Evolutionary conservation across 2,888 invertebrate genomes (phyloP).

Genomic region (Papilio elwesi): DNA sequence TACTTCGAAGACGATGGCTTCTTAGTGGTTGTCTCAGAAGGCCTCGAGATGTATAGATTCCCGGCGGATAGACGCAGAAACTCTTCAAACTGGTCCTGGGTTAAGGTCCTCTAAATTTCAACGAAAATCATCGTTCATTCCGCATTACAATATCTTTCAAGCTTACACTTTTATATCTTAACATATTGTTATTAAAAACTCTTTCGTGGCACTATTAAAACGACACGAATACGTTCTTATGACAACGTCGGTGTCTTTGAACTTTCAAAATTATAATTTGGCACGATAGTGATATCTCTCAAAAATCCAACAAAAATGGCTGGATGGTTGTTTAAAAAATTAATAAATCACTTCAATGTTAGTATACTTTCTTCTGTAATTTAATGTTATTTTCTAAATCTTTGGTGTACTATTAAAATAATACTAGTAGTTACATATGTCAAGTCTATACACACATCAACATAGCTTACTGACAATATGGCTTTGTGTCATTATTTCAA

Average conservation of each 20-base stretch:
- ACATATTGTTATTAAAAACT: constrained; percentile 30
- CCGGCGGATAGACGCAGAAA: constrained; percentile 85
- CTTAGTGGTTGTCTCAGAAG: constrained; percentile 86
- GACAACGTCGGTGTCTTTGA: constrained; percentile 37
- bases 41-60: constrained; percentile 86
- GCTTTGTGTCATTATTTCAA: constrained; percentile 47
- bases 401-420: background rate
- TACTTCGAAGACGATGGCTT: constrained; percentile 85
- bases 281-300: constrained; percentile 26
- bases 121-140: constrained; percentile 73
- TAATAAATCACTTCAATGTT: constrained; percentile 59
- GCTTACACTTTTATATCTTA: constrained; percentile 32
- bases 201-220: constrained; percentile 30
- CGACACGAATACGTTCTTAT: constrained; percentile 36
- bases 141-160: constrained; percentile 52
- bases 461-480: constrained; percentile 46
- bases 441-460: constrained; percentile 13
- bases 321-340: constrained; percentile 59
- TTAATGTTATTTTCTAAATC: background rate
- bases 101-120: constrained; percentile 84
- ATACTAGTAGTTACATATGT: background rate
- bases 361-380: constrained; percentile 51
- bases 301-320: constrained; percentile 55
- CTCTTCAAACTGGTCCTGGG: constrained; percentile 87
- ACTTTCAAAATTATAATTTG: constrained; percentile 31